Evolutionary conservation across 2,113 vertebrate species (phyloP).

Genomic region (Chloroceryle aenea): DNA sequence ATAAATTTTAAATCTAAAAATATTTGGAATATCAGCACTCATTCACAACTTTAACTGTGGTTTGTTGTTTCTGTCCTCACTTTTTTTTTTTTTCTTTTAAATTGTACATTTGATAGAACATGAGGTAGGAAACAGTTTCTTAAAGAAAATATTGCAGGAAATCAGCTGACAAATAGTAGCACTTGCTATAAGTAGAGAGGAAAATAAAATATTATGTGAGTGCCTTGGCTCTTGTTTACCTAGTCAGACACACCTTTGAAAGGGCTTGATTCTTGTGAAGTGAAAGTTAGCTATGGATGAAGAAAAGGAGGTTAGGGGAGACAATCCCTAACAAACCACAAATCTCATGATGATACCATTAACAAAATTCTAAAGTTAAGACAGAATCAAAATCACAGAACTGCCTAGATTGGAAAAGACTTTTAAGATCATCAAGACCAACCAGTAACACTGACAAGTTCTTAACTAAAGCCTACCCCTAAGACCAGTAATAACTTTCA

Average conservation of each 20-base stretch:
- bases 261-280: background rate
- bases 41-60: background rate
- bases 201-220: background rate
- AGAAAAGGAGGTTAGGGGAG: rapidly evolving
- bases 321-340: background rate
- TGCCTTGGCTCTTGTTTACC: background rate
- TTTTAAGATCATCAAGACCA: too few species aligned
- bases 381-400: too few species aligned
- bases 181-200: background rate
- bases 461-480: too few species aligned
- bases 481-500: background rate
- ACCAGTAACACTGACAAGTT: too few species aligned
- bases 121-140: background rate
- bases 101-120: background rate
- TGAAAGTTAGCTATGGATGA: background rate
- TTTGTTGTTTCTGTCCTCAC: background rate
- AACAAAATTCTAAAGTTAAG: background rate
- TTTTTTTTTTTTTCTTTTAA: background rate
- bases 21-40: background rate
- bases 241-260: background rate
- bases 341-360: background rate
- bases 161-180: background rate
- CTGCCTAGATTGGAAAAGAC: too few species aligned
- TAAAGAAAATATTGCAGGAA: background rate
- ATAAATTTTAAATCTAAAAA: background rate